Conservation (phyloP, 2,888 invertebrate genomes). For the Drosophila lutescens region DNA sequence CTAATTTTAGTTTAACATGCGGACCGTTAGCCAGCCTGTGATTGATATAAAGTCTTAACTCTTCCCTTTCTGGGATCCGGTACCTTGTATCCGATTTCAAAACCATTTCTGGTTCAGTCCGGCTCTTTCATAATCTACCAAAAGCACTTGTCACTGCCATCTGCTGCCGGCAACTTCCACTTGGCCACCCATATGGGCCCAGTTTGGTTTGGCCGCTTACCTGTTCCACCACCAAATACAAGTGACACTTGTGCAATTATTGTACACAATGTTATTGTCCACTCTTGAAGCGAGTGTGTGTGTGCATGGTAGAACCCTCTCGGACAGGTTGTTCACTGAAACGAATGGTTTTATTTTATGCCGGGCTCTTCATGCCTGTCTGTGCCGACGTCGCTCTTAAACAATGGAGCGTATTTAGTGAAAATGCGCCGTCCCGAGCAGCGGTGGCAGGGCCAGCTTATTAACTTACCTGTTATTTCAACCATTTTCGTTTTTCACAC, state of each 20-base stretch:
- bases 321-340: conserved; percentile 8
- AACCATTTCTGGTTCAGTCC: conserved; percentile 25
- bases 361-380: conserved; percentile 10
- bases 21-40: too few species aligned
- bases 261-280: conserved; percentile 50
- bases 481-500: conserved; percentile 74
- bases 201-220: conserved; percentile 43
- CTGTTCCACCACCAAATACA: conserved; percentile 39
- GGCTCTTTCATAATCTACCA: conserved; percentile 38
- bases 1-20: too few species aligned
- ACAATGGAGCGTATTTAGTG: conserved; percentile 73
- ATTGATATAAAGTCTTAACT: not conserved
- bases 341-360: conserved; percentile 22
- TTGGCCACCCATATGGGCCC: conserved; percentile 37
- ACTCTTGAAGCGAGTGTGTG: conserved; percentile 17
- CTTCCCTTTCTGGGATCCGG: conserved; percentile 3
- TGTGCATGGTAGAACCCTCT: conserved; percentile 18
- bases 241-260: conserved; percentile 75
- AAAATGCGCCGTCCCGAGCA: conserved; percentile 63
- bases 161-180: conserved; percentile 13
- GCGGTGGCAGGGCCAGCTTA: conserved; percentile 51
- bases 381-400: conserved; percentile 23
- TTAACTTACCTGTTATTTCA: conserved; percentile 75
- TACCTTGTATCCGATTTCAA: conserved; percentile 21
- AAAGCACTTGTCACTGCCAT: conserved; percentile 37